A percentile compares a stretch with the other conserved stretches of the same genome.
Evolutionary conservation across 2,797 vertebrate species (phyloP).

Genomic region (Anguilla obscura): DNA sequence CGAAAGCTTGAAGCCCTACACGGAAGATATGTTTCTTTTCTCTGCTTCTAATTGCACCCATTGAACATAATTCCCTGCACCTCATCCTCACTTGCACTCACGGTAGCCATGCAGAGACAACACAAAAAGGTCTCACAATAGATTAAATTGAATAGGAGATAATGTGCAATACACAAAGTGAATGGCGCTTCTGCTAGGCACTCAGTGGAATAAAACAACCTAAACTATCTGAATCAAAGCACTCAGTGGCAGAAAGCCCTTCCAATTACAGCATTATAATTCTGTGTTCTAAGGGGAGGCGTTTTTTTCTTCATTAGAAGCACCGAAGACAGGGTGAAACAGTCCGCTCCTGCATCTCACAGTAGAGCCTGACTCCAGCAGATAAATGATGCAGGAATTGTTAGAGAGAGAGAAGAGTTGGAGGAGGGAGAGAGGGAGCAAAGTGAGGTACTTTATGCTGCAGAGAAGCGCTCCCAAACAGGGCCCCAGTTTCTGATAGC

Average conservation of each 20-base stretch:
- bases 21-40: not conserved
- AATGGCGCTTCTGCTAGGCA: not conserved
- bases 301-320: constrained; percentile 47
- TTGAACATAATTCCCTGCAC: constrained; percentile 28
- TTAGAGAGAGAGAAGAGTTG: constrained; percentile 49
- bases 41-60: constrained; percentile 39
- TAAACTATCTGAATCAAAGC: constrained; percentile 39
- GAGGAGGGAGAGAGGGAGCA: constrained; percentile 39
- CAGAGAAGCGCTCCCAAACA: constrained; percentile 50
- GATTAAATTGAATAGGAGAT: not conserved
- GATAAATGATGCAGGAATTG: constrained; percentile 73
- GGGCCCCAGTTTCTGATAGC: constrained; percentile 42
- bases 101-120: not conserved
- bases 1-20: not conserved
- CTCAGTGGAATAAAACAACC: not conserved
- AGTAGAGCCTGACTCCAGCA: constrained; percentile 69
- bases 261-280: constrained; percentile 64
- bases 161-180: not conserved
- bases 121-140: not conserved
- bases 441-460: not conserved
- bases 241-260: constrained; percentile 59
- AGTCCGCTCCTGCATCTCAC: constrained; percentile 46
- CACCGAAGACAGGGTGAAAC: constrained; percentile 38
- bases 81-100: not conserved
- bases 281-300: constrained; percentile 50